Percentiles rank a stretch among this genome's conserved stretches.
These are phyloP conservation scores for Sula dactylatra DNA, from an alignment of 2,113 vertebrate genomes.

Conservation along the genomic window DNA sequence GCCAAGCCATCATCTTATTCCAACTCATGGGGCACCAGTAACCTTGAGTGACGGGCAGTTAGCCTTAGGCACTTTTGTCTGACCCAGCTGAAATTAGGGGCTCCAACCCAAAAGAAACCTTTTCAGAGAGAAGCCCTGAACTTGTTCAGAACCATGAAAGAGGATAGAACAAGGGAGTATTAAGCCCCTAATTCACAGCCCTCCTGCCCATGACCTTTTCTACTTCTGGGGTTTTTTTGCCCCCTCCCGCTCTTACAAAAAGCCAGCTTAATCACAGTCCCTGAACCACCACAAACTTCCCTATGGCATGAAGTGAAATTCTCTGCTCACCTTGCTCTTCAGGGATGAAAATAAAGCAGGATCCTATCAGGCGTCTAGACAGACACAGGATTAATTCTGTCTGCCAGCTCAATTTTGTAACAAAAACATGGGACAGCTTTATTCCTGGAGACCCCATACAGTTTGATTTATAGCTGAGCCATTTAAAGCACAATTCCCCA, in stretches of 20 bases:
- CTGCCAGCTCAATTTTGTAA: conserved; percentile 28
- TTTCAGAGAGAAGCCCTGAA: neutral
- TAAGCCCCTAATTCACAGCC: neutral
- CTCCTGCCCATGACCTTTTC: neutral
- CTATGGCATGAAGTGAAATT: neutral
- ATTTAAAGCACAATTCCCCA: neutral
- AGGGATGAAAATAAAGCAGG: neutral
- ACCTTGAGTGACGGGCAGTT: neutral
- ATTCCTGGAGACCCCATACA: conserved; percentile 3
- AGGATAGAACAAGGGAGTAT: neutral
- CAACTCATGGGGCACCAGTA: neutral
- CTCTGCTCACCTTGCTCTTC: neutral
- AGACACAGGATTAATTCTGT: conserved; percentile 24
- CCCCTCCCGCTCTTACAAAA: neutral
- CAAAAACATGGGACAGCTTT: neutral
- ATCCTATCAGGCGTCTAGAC: neutral
- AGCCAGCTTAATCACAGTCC: neutral
- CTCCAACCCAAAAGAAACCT: neutral
- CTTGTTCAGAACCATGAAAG: neutral
- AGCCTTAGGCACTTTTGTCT: neutral
- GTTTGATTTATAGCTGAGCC: conserved; percentile 1
- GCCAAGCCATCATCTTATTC: neutral
- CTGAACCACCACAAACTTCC: neutral
- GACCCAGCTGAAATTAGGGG: neutral
- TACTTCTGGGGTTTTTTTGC: neutral